Conservation (phyloP, 1,140 invertebrate species). For the Odontomachus brunneus region DNA sequence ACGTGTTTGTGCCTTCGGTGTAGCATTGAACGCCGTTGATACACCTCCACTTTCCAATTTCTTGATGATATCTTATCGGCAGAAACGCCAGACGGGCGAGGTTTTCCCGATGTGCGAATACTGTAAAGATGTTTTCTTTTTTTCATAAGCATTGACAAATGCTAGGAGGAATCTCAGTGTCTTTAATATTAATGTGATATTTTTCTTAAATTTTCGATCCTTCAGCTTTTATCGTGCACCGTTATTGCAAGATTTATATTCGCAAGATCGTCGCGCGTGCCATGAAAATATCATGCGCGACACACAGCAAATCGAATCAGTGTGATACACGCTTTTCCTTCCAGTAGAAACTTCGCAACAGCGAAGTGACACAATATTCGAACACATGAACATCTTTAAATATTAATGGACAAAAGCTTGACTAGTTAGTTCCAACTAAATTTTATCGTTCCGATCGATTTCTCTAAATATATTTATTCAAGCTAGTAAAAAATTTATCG, state of each 20-base stretch:
- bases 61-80: neutral
- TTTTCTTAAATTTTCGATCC: neutral
- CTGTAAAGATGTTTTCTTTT: neutral
- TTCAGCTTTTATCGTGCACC: neutral
- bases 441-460: no score
- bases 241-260: neutral
- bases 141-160: neutral
- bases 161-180: neutral
- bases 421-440: no score
- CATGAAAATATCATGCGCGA: neutral
- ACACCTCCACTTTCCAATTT: slow-evolving; percentile 4
- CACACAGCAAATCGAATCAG: neutral
- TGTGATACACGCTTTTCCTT: neutral
- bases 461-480: no score
- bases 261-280: neutral
- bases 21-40: neutral
- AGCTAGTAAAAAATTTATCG: no score
- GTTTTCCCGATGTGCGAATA: neutral
- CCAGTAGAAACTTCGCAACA: neutral
- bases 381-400: no score
- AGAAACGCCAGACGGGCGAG: neutral
- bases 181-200: no score
- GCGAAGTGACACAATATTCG: neutral
- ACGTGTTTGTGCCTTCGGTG: neutral
- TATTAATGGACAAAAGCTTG: no score